Evolutionary conservation across 2,113 vertebrate species (phyloP).

Genomic region (Tragelaphus imberbis): DNA sequence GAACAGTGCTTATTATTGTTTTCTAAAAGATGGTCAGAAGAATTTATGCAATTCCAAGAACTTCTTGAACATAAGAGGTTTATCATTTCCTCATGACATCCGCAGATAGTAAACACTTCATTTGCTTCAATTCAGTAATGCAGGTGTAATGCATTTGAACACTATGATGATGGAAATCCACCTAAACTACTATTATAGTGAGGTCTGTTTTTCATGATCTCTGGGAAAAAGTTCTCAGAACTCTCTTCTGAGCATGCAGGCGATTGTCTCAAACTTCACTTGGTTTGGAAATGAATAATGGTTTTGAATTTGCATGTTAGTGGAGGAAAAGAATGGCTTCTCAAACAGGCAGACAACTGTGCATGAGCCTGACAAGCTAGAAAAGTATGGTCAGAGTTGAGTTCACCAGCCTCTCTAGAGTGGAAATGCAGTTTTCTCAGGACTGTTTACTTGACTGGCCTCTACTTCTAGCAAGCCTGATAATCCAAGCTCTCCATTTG

Average conservation of each 20-base stretch:
- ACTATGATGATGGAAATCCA: neutral
- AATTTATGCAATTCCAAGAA: neutral
- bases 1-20: neutral
- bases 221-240: neutral
- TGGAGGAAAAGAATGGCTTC: neutral
- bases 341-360: neutral
- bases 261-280: neutral
- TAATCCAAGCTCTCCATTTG: neutral
- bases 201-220: neutral
- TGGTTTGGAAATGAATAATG: neutral
- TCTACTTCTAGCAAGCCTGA: neutral
- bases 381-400: neutral
- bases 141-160: neutral
- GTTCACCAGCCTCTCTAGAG: neutral
- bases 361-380: neutral
- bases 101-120: neutral
- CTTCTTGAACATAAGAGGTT: neutral
- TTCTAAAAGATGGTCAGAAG: neutral
- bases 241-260: neutral
- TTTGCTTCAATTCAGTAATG: slow-evolving; percentile 14
- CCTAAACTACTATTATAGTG: neutral
- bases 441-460: neutral
- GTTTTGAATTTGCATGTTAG: neutral
- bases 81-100: neutral
- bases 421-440: neutral